These are phyloP conservation scores for Apeltes quadracus DNA, from an alignment of 2,113 vertebrate genomes.

Conservation along the genomic window DNA sequence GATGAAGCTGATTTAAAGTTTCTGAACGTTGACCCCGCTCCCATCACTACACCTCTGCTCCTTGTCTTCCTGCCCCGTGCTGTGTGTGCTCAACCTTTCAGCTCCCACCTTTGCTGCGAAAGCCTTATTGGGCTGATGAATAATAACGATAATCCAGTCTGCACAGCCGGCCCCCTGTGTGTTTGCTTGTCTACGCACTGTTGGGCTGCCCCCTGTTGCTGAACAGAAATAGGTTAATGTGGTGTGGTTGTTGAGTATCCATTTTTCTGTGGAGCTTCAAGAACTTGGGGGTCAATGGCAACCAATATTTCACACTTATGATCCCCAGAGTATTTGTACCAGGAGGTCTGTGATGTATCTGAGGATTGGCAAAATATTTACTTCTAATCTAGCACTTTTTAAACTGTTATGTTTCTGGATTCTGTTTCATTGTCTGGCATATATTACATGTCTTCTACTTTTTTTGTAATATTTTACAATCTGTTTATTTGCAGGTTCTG, in stretches of 20 bases:
- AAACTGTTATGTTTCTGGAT: not conserved
- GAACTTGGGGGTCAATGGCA: too few species aligned
- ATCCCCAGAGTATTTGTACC: not conserved
- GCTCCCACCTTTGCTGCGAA: conserved; percentile 40
- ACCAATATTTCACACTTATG: too few species aligned
- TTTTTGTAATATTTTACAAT: too few species aligned
- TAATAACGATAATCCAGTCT: conserved; percentile 40
- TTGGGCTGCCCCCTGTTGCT: not conserved
- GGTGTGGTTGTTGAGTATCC: not conserved
- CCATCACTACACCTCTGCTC: not conserved
- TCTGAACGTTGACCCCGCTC: not conserved
- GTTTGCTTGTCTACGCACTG: conserved; percentile 19
- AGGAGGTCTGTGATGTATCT: not conserved
- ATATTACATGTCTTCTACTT: not conserved
- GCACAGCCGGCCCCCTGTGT: conserved; percentile 14
- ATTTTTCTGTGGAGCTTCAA: too few species aligned
- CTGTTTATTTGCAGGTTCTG: too few species aligned
- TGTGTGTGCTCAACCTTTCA: not conserved
- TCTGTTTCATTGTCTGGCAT: not conserved
- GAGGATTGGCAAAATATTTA: not conserved
- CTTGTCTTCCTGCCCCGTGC: not conserved
- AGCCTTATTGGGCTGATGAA: conserved; percentile 49
- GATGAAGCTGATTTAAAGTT: not conserved
- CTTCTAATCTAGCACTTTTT: not conserved
- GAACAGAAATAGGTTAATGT: not conserved